These are phyloP conservation scores for Abscondita cerata DNA, from an alignment of 2,888 invertebrate genomes.

Conservation along the genomic window DNA sequence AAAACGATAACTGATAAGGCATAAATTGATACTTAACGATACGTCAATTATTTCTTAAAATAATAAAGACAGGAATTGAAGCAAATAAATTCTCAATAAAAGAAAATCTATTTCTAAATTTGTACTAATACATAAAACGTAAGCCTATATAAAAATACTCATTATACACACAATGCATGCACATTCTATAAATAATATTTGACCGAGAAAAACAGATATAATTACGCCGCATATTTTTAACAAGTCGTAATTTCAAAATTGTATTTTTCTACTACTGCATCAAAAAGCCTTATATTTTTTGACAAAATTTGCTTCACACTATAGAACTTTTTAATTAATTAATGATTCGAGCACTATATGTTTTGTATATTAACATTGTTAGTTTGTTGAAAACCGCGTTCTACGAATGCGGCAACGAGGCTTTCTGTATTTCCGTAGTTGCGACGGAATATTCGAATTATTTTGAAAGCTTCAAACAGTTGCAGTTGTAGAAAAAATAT, in stretches of 20 bases:
- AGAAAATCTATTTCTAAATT: constrained; percentile 48
- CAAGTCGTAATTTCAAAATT: neutral
- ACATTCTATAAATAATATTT: constrained; percentile 41
- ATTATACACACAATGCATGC: constrained; percentile 58
- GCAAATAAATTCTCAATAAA: constrained; percentile 15
- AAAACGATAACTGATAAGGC: neutral
- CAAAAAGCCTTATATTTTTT: too few species aligned
- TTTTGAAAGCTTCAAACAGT: too few species aligned
- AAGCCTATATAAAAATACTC: constrained; percentile 60
- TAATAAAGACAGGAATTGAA: constrained; percentile 3
- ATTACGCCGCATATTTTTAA: constrained; percentile 6
- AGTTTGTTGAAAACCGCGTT: too few species aligned
- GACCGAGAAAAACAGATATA: constrained; percentile 22
- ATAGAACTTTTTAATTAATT: too few species aligned
- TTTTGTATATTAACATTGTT: too few species aligned
- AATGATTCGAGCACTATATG: too few species aligned
- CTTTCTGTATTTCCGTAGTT: too few species aligned
- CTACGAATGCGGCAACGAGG: too few species aligned
- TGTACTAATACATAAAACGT: constrained; percentile 58
- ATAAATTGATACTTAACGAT: neutral
- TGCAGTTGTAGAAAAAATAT: too few species aligned
- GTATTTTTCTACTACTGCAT: neutral
- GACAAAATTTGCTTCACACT: too few species aligned
- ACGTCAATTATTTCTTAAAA: neutral
- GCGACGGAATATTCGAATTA: too few species aligned